Base-by-base conservation (phyloP, 2,888 invertebrate genomes). In the Bruchidius siliquastri region DNA sequence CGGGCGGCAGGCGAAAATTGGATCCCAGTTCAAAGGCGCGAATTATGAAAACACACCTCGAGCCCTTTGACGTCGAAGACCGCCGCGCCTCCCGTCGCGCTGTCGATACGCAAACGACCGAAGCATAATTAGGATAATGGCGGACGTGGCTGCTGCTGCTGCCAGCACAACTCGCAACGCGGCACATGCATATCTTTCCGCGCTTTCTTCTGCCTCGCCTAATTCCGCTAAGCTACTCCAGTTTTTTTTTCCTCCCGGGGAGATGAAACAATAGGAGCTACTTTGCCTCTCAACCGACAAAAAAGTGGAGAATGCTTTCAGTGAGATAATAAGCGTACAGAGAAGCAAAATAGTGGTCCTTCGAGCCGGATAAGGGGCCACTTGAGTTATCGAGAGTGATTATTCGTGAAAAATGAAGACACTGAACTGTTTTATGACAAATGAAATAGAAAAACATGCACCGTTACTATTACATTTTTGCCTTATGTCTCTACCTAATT, bases 71-170 rank as follows among this genome's bases (percentile, higher is more conserved):
- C 82, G 81, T 21, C 21, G 81, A 81, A 81, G 84, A 85, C 84
- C 84, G 49, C 6, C 49, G 49, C 49, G 30, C 30, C 30, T 3
- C 49, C 1, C 49, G 49, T 13, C 10, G 10, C 18, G 49, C 49
- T 13, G 49, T 49, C 85, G 85, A 86, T 86, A 86, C 86, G 86
- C 86, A 86, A 87, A 87, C 85, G 85, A 86, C 85, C 84, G 69
- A 74, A 84, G 83, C 84, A 86, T 87, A 87, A 87, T 87, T 87
- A 86, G 86, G 85, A 85, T 86, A 86, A 86, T 85, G 85, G 85
- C 85, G 84, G 84, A 85, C 76, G 71, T 73, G 74, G 74, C 74
- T 74, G 71, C 75, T 73, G 71, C 71, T 74, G 71, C 74, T 75
- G 75, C 68, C 22, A 22, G 22, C 22, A 13, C 22, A 21, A 10